phyloP scores from a whole-genome alignment of 2,888 invertebrate species.

The Lochmaea crataegi region DNA sequence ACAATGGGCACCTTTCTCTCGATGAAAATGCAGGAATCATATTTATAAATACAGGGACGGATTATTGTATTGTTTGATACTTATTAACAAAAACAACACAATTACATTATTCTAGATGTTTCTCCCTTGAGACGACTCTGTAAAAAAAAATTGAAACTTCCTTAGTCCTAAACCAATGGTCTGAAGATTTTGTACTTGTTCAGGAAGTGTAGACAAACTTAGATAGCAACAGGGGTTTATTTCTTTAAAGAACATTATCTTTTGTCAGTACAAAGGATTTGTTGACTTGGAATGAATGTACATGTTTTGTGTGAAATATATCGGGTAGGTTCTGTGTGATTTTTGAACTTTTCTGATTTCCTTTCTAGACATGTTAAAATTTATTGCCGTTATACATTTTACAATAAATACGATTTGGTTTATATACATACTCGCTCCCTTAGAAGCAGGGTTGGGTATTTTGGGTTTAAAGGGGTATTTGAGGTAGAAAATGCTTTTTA shows the following conservation, averaged over 20 bases:
- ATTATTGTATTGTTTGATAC: no score
- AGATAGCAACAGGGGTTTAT: slow-evolving; percentile 19
- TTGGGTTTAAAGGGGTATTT: no score
- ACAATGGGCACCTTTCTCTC: slow-evolving; percentile 41
- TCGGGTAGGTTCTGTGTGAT: background rate
- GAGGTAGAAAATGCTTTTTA: no score
- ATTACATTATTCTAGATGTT: no score
- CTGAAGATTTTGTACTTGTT: slow-evolving; percentile 22
- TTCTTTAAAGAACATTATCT: slow-evolving; percentile 26
- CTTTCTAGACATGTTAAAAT: background rate
- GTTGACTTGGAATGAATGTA: slow-evolving; percentile 16
- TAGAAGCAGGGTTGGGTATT: background rate
- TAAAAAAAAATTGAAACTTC: background rate
- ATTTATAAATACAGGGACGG: slow-evolving; percentile 18
- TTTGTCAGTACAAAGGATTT: slow-evolving; percentile 24
- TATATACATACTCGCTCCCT: background rate
- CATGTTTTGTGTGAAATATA: slow-evolving; percentile 18
- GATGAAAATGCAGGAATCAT: slow-evolving; percentile 31
- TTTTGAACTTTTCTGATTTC: background rate
- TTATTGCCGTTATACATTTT: background rate
- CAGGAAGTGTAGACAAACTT: slow-evolving; percentile 30
- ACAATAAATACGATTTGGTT: background rate
- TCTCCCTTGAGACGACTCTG: background rate
- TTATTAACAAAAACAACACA: no score
- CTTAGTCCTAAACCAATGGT: slow-evolving; percentile 18